phyloP scores from a whole-genome alignment of 2,888 invertebrate genomes.

The Aporophyla lueneburgensis region DNA sequence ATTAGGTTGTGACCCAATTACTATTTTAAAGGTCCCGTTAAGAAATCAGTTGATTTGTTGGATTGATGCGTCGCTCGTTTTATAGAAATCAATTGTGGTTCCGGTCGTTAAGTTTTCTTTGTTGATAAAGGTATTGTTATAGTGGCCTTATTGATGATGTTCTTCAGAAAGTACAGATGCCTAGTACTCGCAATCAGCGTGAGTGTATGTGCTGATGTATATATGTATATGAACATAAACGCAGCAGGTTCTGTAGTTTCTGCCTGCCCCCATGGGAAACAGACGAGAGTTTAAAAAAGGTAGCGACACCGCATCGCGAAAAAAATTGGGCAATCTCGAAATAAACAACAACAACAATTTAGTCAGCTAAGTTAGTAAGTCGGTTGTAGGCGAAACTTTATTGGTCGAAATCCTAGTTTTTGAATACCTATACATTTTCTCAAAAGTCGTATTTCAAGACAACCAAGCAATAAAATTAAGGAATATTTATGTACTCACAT shows the following conservation, averaged over 20 bases:
- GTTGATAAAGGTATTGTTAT: slow-evolving; percentile 11
- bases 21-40: slow-evolving; percentile 78
- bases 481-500: neutral
- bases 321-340: neutral
- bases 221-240: neutral
- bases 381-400: neutral
- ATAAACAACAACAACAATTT: neutral
- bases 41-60: slow-evolving; percentile 75
- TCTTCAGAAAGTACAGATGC: neutral
- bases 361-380: neutral
- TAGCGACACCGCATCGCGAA: neutral
- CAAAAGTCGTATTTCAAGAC: neutral
- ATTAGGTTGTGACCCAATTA: slow-evolving; percentile 89
- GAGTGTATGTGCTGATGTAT: neutral
- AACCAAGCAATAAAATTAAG: neutral
- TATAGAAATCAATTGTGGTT: slow-evolving; percentile 58
- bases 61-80: slow-evolving; percentile 71
- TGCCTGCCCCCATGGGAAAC: neutral
- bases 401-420: neutral
- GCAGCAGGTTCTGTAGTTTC: neutral
- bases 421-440: neutral
- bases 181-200: neutral
- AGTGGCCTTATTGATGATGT: neutral
- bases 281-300: neutral
- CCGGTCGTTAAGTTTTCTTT: slow-evolving; percentile 35